Evolutionary conservation across 1,140 invertebrate species (phyloP), one percentile per base, ranked within the genome.

Genomic region (Drosophila pruinosa): DNA sequence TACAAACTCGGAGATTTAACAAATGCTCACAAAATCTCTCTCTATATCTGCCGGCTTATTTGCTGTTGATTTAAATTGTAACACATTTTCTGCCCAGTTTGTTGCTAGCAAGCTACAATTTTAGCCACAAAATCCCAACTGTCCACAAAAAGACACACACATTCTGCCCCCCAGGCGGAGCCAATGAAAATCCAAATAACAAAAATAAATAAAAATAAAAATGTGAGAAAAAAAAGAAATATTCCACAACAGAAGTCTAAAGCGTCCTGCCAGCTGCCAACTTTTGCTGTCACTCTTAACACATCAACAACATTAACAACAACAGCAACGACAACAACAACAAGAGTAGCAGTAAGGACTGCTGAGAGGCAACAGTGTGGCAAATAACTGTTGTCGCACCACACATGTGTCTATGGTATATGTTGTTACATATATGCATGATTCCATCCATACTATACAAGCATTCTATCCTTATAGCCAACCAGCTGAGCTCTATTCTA

Each of bases 371-470:
- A 78, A 80, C 76, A 77, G 69, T 86, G 77, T 86, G 81, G 77
- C 80, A 86, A 85, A 86, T 71, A 86, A 81, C 75, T 75, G 65
- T 67, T 75, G 73, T 83, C 61, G 45, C 71, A 71, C 52, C 59
- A 57, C 47, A 43, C 38, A 53, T 34, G 21, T 38, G 34, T 6
- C 22, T 26, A 15, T 7, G 14, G 21, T 26, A 26, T 15, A 12
- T 26, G 4, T 24, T 34, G 31, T 57, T 36, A 31, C 21, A 54
- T n/a, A 56, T 52, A 59, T 39, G 52, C 24, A n/a, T 34, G 0
- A 4, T 34, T 31, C 28, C 28, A 61, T 57, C 38, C n/a, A 72
- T 53, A 59, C n/a, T 22, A 12, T 43, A 31, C 34, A 41, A 26
- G 38, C 19, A 22, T 28, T 39, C 17, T 24, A 14, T 43, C 19